Base-by-base conservation (phyloP, 2,888 invertebrate genomes). In the Ernsta delagoae region DNA sequence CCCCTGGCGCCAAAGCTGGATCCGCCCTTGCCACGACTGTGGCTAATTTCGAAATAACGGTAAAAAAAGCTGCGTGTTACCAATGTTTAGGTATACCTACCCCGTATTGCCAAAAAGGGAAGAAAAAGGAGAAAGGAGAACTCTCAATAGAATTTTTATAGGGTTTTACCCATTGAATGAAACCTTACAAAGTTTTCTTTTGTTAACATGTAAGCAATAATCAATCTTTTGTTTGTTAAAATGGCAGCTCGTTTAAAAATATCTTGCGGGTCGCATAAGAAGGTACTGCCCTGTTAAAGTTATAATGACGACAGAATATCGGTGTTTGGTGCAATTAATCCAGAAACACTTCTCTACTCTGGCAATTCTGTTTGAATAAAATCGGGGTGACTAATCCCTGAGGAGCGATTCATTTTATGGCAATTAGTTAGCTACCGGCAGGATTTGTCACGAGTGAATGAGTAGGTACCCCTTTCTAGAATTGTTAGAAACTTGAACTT, bases 381-480 rank as follows among this genome's bases (percentile, higher is more conserved):
- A 89, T 88, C 87, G 81, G 85, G 84, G 83, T 76, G 75, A 77
- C 70, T 65, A 78, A 77, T 87, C 92, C 86, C 93, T 71, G 70
- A 87, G 85, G 92, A 80, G 85, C 81, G 84, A 83, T 92, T 91
- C 83, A 92, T 92, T 92, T 91, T 87, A 88, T 89, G 89, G 92
- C 92, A 92, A 93, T 93, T 93, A 93, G 92, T 91, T 90, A 82
- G 86, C 86, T 89, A 88, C 90, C 88, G 86, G 87, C 87, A 81
- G 84, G 84, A 91, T 91, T 90, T 89, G 92, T 87, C 90, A 90
- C 92, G 86, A 89, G 81, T 87, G 85, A 92, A 90, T 87, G 89
- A 82, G 76, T n/a, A n/a, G n/a, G n/a, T 92, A 92, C 92, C 93
- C 92, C 90, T 92, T 86, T 74, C 74, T 74, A 74, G 65, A 62